Conservation (phyloP, 2,113 vertebrate genomes). For the Hippocampus guttulatus region DNA sequence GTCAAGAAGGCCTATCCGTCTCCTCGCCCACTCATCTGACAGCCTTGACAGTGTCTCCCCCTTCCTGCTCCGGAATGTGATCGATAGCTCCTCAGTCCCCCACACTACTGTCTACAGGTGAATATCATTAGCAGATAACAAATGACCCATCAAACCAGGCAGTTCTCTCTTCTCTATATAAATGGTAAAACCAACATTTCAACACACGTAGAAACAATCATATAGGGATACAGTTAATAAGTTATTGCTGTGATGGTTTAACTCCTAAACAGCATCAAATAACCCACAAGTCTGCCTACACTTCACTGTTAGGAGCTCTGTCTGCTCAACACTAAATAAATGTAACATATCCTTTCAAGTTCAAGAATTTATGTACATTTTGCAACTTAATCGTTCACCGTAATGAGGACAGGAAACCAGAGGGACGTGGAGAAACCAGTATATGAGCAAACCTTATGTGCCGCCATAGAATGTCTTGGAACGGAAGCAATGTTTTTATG, state of each 20-base stretch:
- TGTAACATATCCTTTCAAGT: background rate
- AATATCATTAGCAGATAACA: conserved; percentile 60
- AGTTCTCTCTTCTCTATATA: conserved; percentile 16
- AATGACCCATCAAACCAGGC: conserved; percentile 33
- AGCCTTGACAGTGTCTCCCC: conserved; percentile 34
- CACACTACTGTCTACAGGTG: conserved; percentile 55
- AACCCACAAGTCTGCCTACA: background rate
- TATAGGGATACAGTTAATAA: background rate
- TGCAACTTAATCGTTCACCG: background rate
- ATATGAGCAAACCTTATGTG: background rate
- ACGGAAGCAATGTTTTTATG: background rate
- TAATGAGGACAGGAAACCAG: background rate
- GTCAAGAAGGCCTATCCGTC: conserved; percentile 65
- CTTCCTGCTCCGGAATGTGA: conserved; percentile 54
- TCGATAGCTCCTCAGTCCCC: conserved; percentile 56
- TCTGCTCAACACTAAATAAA: background rate
- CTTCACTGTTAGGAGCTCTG: background rate
- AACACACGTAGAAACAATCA: background rate
- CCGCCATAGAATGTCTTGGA: background rate
- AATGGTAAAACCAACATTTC: conserved; percentile 3
- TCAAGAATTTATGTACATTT: background rate
- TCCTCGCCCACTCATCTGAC: conserved; percentile 52
- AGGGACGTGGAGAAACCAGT: background rate
- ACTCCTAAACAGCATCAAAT: background rate
- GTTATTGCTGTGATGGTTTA: background rate